Evolutionary conservation across 2,797 vertebrate genomes (phyloP), one percentile per base, ranked within the genome.

Genomic region (Sebastolobus alascanus): DNA sequence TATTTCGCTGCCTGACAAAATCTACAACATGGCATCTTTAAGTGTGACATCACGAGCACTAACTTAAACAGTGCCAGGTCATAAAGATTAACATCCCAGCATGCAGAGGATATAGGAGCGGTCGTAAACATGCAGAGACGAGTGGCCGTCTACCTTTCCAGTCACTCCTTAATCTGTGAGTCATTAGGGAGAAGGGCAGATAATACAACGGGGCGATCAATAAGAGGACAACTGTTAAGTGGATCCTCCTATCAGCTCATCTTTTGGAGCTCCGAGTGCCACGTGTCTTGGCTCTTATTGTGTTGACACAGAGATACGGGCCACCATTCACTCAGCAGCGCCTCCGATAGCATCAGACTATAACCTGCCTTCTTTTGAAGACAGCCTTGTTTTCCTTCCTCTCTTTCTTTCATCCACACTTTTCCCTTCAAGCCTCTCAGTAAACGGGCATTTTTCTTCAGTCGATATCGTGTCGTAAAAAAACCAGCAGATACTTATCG

Each of bases 311-410:
- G 85, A 81, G 86, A 86, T 84, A 73, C 63, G 65, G 84, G 68
- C 74, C 86, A 77, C 86, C 71, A 75, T 79, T 90, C 79, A 80
- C 56, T 74, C 80, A 59, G 8, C 73, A n/a, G 52, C 0, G 40
- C 64, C 31, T 59, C 84, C 82, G 95, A 96, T 96, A 94, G 81
- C 76, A 96, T 96, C 95, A 83, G 73, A 75, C 87, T 65, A 75
- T 90, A 88, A 93, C 87, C 84, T 83, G 78, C 12, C 12, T 43
- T 73, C 90, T 87, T 89, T 94, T 94, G 90, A 95, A 94, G 88
- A 84, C 56, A 29, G 58, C 33, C 54, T 54, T 77, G 55, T 77
- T 83, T 89, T 89, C 73, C 22, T 69, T 85, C 66, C 66, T 68
- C 43, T 22, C 9, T 55, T 78, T 54, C 60, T 54, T 25, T 72